Conservation (phyloP, 1,140 invertebrate species). For the Nylanderia fulva region DNA sequence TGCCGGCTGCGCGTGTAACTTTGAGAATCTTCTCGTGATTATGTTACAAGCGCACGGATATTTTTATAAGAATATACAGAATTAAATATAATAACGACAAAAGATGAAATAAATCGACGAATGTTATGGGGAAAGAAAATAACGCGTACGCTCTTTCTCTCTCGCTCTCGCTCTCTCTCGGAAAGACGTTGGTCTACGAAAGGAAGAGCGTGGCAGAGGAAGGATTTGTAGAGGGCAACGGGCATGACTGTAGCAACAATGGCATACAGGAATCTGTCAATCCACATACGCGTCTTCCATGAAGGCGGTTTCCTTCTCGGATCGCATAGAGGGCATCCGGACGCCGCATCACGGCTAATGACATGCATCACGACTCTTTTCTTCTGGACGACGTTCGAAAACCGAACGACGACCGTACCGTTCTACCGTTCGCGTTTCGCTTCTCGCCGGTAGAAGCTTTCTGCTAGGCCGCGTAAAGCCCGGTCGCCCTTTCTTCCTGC, state of each 20-base stretch:
- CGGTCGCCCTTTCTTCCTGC: conserved; percentile 71
- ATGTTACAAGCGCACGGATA: neutral
- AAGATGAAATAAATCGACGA: conserved; percentile 29
- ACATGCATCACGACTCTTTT: conserved; percentile 81
- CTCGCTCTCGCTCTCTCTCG: too few species aligned
- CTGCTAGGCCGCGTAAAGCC: conserved; percentile 56
- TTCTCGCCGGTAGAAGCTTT: conserved; percentile 13
- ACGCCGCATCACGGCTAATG: conserved; percentile 82
- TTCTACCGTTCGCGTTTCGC: conserved; percentile 59
- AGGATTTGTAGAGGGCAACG: conserved; percentile 78
- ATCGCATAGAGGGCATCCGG: conserved; percentile 78
- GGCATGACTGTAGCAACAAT: conserved; percentile 84
- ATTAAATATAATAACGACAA: neutral
- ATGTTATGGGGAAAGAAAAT: conserved; percentile 27
- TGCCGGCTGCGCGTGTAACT: neutral
- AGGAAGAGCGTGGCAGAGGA: conserved; percentile 60
- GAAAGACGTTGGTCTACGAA: conserved; percentile 50
- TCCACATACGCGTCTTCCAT: conserved; percentile 82
- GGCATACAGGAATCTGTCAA: conserved; percentile 84
- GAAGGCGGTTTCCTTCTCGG: conserved; percentile 80
- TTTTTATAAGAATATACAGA: neutral
- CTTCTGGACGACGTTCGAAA: conserved; percentile 66
- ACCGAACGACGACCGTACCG: conserved; percentile 60
- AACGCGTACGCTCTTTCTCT: neutral
- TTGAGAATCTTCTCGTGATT: neutral